Base-by-base conservation (phyloP, 2,888 invertebrate species). In the Coelopa pilipes region DNA sequence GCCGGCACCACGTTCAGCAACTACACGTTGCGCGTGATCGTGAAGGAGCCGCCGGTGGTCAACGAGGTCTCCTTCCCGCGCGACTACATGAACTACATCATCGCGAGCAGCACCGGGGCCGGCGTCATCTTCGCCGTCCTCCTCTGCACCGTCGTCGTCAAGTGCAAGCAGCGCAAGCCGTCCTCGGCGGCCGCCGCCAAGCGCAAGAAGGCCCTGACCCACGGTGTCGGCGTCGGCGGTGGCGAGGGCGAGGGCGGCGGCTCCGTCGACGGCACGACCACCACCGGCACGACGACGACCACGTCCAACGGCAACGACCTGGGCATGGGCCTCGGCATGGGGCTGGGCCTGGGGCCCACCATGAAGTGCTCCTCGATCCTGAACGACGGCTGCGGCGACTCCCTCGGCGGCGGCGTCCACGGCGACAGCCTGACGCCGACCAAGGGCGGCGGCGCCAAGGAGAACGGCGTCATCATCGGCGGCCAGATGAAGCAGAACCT, bases 1-100 rank as follows among this genome's bases (percentile, higher is more conserved):
- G 96, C 96, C 0, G 96, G 96, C 15, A 90, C 90, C 74, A 90
- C 92, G 0, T 92, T 91, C 78, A 92, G 93, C 74, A 96, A 96
- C 86, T 94, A 94, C 80, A 95, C 96, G 1, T 90, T 96, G 78
- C 90, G 92, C 77, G 91, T 95, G 66, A 90, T 94, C 77, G 89
- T 93, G 72, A 93, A 93, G 84, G 92, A 93, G 82, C 93, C 92
- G 76, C 93, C 92, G 15, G 89, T 92, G 34, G 91, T 92, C 11
- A 91, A 92, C 74, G 90, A 92, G 78, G 91, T 92, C 50, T 90
- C 91, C 66, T 92, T 93, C 86, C 92, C 93, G 0, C 90, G 92
- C 76, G 92, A 93, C 84, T 92, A 93, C 81, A 89, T 93, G 84
- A 89, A 93, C 76, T 91, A 93, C 68, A 91, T 93, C 79, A 90